Evolutionary conservation across 2,888 invertebrate species (phyloP), one percentile per base, ranked within the genome.

Genomic region (Platycheirus albimanus): DNA sequence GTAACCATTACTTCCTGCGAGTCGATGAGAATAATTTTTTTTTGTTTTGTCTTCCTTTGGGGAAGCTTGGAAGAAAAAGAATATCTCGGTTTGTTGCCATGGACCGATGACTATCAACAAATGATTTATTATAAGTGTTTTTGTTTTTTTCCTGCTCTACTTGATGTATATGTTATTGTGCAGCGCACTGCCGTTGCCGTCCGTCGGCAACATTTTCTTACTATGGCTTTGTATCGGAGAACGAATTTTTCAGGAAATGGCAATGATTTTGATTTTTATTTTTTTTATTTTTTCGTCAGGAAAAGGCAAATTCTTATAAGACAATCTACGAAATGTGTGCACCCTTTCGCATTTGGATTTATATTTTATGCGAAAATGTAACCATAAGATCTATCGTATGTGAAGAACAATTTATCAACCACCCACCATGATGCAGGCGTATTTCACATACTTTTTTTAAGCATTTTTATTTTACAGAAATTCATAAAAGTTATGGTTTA

Each of bases 61-160:
- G 69, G 43, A 49, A 51, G 49, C 8, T 43, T 33, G 17, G n/a
- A 61, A 47, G 30, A 52, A 49, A 52, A 47, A 49, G 20, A 51
- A 51, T 24, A 49, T 51, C 19, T 58, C n/a, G 36, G 41, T 38
- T 61, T 61, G 67, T 38, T 43, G 38, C 19, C 41, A 63, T 67
- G 71, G 61, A 49, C 67, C 61, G 30, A 63, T 28, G 81, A 76
- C 66, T 78, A 83, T 54, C 69, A 64, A 69, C 61, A 51, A 70
- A 78, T 83, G 83, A 83, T 83, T 83, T 83, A 83, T 83, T 70
- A 36, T 69, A 77, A 83, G 72, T 77, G 72, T 66, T 72, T 11
- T 63, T 41, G 15, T 74, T 20, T 70, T 80, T 63, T 77, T 43
- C 19, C 36, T 49, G 43, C 41, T 56, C 72, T 54, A 61, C 41